Base-by-base conservation (phyloP, 2,113 vertebrate species). In the Cyprinodon brontotheroides region DNA sequence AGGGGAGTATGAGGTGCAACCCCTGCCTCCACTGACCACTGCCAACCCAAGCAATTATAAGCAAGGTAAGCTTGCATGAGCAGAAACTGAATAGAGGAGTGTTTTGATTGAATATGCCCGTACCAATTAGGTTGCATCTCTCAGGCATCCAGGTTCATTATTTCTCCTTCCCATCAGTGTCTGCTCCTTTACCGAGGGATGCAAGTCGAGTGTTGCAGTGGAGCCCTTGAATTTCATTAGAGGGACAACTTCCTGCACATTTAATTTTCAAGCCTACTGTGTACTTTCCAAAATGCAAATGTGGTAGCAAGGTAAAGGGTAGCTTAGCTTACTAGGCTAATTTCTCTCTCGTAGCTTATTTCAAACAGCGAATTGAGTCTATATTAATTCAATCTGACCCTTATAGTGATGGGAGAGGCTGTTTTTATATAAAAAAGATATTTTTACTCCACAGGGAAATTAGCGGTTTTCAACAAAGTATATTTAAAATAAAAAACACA, bases 51-150 rank as follows among this genome's bases (percentile, higher is more conserved):
- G 36, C 50, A 88, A 93, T 93, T 86, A 85, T 80, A 68, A 69
- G 69, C n/a, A 43, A 79, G 72, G 50, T 73, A 66, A 65, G 65
- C 73, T 70, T 63, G 61, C 63, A 69, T 72, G 72, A 80, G 68
- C 60, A 77, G 73, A 85, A 92, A 94, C 90, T 91, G 90, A 90
- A 93, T 67, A 68, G 87, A 74, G 88, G 81, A 74, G 71, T 83
- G 84, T 87, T 93, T 92, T 93, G 92, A 94, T 92, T 92, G 92
- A 92, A 92, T 82, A 85, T 87, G 92, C 84, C 91, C 72, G 68
- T 92, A 84, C 79, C 83, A 93, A 92, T 93, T 92, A 94, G 36
- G 72, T 65, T 61, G 70, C 82, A 81, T 76, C 90, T 87, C 81
- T 91, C 85, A 81, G 84, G 88, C 82, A 87, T 89, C 82, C 47